Conservation (phyloP, 2,888 invertebrate genomes). For the Leptopilina drosophilae region DNA sequence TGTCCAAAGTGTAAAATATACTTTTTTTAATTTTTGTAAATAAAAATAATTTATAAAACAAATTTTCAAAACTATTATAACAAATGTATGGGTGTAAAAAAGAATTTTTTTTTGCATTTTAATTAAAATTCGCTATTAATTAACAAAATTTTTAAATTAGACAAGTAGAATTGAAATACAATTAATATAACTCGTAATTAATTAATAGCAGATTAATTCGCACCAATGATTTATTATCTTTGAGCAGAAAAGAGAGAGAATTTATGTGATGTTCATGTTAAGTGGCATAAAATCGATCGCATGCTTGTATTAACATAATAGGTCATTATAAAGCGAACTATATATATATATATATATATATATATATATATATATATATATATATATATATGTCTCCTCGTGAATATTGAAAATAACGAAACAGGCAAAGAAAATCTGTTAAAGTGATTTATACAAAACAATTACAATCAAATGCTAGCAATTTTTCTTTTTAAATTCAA, state of each 20-base stretch:
- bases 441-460: neutral
- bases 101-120: neutral
- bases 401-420: slow-evolving; percentile 1
- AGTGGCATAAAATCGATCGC: slow-evolving; percentile 1
- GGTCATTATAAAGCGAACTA: neutral
- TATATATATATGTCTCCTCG: too few species aligned
- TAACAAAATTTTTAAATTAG: neutral
- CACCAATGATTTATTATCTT: slow-evolving; percentile 11
- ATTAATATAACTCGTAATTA: slow-evolving; percentile 15
- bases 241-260: neutral
- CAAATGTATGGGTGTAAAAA: neutral
- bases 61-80: too few species aligned
- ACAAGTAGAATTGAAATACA: neutral
- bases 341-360: neutral
- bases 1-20: too few species aligned
- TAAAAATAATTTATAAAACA: too few species aligned
- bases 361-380: neutral
- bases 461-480: neutral
- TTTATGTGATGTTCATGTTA: slow-evolving; percentile 2
- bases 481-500: too few species aligned
- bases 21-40: too few species aligned
- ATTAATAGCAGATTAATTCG: slow-evolving; percentile 1
- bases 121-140: neutral
- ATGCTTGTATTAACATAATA: slow-evolving; percentile 15
- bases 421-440: neutral